Evolutionary conservation across 2,888 invertebrate genomes (phyloP), one percentile per base, ranked within the genome.

Genomic region (Ypsolopha sequella): DNA sequence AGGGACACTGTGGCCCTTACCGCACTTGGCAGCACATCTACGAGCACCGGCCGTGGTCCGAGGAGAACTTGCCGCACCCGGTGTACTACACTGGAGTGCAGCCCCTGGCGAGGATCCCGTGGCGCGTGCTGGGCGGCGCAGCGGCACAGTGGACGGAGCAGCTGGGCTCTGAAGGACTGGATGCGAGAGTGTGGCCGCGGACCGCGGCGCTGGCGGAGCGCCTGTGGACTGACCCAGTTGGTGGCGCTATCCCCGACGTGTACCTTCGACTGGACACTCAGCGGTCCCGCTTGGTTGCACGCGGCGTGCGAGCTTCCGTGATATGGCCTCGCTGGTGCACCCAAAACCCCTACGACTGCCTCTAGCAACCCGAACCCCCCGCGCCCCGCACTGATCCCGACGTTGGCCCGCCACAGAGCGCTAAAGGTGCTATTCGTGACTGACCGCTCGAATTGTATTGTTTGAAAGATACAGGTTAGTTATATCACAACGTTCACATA

Each of bases 131-230:
- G 49, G 96, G 95, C 1, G 95, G 93, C 1, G 94, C 95, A 68
- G 95, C 91, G 11, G 93, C 95, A 55, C 87, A 95, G 61, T 96
- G 96, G 96, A 92, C 91, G 50, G 96, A 96, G 74, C 95, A 95
- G 80, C 89, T 92, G 41, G 93, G 91, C 54, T 89, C 92, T 63
- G 88, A 89, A 51, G 91, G 92, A 49, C 72, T 95, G 60, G 95
- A 95, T 70, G 90, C 92, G 58, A 89, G 95, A 64, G 80, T 95
- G 63, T 95, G 95, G 95, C 95, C 95, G 39, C 86, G 95, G 54
- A 88, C 92, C 4, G 92, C 95, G 0, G 95, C 95, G 1, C 78
- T 95, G 57, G 95, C 92, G 0, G 95, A 95, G 80, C 88, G 95
- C 59, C 76, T 94, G 58, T 93, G 93, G 93, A 87, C 89, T 44